Conservation (phyloP, 2,888 invertebrate genomes). For the Cephonodes hylas region DNA sequence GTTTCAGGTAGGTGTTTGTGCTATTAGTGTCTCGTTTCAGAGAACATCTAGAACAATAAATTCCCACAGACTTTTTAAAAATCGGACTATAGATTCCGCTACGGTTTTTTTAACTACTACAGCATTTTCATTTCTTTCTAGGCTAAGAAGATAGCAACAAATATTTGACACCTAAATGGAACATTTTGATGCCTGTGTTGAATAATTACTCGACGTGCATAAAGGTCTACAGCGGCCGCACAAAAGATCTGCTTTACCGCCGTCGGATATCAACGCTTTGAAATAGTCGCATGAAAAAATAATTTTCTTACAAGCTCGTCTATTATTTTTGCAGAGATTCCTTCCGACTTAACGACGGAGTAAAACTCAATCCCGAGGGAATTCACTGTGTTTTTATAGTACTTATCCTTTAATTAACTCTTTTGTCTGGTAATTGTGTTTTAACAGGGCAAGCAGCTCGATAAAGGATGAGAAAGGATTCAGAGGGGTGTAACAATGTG, state of each 20-base stretch:
- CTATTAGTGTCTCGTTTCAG: no score
- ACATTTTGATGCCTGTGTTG: not conserved
- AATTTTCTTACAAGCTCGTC: not conserved
- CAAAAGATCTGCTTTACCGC: not conserved
- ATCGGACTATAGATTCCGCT: no score
- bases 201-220: not conserved
- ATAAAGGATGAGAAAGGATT: no score
- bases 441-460: no score
- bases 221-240: not conserved
- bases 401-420: not conserved
- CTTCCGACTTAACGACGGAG: not conserved
- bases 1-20: no score
- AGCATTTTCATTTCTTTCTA: no score
- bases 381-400: not conserved
- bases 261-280: conserved; percentile 11
- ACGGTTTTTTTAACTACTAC: no score
- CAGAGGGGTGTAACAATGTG: no score
- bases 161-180: not conserved
- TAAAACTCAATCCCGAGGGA: not conserved
- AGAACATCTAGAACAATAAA: no score
- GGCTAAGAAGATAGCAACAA: no score
- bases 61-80: no score
- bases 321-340: not conserved
- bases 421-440: not conserved
- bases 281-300: not conserved